phyloP scores from a whole-genome alignment of 2,113 vertebrate species.

The Sminthopsis crassicaudata region DNA sequence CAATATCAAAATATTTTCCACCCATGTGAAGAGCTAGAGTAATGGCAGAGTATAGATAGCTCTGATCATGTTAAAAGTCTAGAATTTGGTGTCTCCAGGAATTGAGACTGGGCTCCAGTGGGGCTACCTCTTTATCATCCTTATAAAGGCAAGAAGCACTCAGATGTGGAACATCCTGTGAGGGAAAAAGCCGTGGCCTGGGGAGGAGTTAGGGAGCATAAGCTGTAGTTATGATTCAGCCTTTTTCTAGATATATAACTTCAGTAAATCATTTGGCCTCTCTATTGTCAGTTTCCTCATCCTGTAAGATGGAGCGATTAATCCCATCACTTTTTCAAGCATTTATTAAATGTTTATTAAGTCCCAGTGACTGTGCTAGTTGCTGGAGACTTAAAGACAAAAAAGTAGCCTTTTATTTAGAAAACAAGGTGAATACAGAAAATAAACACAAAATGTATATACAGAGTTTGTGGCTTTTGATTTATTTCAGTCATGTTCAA shows the following conservation, averaged over 20 bases:
- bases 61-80: neutral
- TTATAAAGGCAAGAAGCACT: neutral
- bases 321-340: neutral
- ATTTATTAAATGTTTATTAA: neutral
- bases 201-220: neutral
- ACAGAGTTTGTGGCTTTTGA: neutral
- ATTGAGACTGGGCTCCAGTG: neutral
- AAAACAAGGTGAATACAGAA: neutral
- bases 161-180: neutral
- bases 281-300: neutral
- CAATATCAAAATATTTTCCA: neutral
- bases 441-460: neutral
- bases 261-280: neutral
- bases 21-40: neutral
- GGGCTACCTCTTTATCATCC: neutral
- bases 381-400: neutral
- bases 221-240: neutral
- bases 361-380: neutral
- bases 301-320: neutral
- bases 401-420: neutral
- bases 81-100: neutral
- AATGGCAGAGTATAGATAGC: neutral
- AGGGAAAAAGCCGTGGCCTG: neutral
- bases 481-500: neutral
- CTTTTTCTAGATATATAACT: neutral